phyloP scores from a whole-genome alignment of 2,797 vertebrate species.

The Pantherophis alleghaniensis region DNA sequence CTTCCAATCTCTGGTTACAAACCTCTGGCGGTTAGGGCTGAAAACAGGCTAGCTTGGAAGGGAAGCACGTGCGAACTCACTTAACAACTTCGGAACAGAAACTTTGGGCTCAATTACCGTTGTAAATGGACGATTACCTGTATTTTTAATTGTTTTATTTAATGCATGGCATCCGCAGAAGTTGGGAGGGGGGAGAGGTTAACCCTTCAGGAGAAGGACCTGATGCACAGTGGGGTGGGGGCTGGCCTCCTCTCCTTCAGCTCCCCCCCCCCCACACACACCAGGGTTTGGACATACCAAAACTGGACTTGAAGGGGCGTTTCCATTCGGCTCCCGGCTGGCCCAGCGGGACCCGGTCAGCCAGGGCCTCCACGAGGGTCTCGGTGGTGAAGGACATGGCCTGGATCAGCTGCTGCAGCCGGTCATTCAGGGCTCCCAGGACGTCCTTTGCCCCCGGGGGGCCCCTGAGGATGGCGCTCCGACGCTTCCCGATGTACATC shows the following conservation, averaged over 20 bases:
- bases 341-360: constrained; percentile 79
- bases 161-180: fast-evolving
- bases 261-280: not conserved
- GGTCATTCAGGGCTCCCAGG: constrained; percentile 71
- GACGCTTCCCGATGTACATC: constrained; percentile 82
- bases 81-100: too few species aligned
- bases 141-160: not conserved
- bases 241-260: not conserved
- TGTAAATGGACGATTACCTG: too few species aligned
- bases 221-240: not conserved
- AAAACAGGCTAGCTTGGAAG: too few species aligned
- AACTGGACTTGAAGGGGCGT: constrained; percentile 91
- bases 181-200: not conserved
- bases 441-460: constrained; percentile 67
- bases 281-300: constrained; percentile 71
- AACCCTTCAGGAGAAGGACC: not conserved
- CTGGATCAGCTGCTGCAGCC: constrained; percentile 76
- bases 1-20: too few species aligned
- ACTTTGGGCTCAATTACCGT: too few species aligned
- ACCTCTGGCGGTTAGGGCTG: too few species aligned
- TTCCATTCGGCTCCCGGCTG: constrained; percentile 81
- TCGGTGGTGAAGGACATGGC: constrained; percentile 88
- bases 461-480: constrained; percentile 81
- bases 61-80: too few species aligned
- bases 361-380: constrained; percentile 82